phyloP scores from a whole-genome alignment of 2,888 invertebrate genomes.

The Hoplodrina ambigua region DNA sequence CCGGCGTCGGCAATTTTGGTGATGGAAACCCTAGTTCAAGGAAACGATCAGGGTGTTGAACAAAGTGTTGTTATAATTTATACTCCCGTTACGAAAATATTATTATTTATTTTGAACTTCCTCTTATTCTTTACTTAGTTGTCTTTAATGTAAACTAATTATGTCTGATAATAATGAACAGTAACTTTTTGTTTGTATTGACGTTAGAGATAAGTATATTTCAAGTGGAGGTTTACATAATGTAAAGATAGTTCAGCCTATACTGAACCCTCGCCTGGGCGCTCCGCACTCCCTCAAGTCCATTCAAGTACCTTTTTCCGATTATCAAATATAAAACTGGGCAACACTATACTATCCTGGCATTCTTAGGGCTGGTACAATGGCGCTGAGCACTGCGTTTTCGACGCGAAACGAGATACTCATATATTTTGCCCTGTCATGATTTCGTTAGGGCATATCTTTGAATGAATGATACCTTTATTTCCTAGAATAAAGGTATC shows the following conservation, averaged over 20 bases:
- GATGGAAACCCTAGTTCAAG: too few relatives aligned
- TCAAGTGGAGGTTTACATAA: not conserved
- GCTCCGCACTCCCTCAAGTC: too few relatives aligned
- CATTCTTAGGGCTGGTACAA: not conserved
- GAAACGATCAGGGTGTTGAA: slow-evolving; percentile 15
- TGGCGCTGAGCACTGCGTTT: slow-evolving; percentile 14
- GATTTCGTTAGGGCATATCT: not conserved
- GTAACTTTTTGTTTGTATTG: not conserved
- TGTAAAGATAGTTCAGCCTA: not conserved
- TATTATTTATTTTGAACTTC: not conserved
- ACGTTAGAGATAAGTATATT: not conserved
- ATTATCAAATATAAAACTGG: not conserved
- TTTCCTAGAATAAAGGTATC: too few relatives aligned
- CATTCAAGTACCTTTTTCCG: too few relatives aligned
- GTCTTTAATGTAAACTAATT: not conserved
- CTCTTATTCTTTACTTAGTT: not conserved
- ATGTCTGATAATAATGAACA: slow-evolving; percentile 17
- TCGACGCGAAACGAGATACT: slow-evolving; percentile 9
- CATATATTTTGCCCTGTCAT: slow-evolving; percentile 12
- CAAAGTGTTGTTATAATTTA: slow-evolving; percentile 26
- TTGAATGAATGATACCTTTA: too few relatives aligned
- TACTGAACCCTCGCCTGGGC: too few relatives aligned
- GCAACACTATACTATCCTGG: slow-evolving; percentile 8
- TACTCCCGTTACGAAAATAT: slow-evolving; percentile 4
- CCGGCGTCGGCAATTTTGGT: too few relatives aligned